Evolutionary conservation across 2,113 vertebrate species (phyloP).

Genomic region (Phaethon lepturus): DNA sequence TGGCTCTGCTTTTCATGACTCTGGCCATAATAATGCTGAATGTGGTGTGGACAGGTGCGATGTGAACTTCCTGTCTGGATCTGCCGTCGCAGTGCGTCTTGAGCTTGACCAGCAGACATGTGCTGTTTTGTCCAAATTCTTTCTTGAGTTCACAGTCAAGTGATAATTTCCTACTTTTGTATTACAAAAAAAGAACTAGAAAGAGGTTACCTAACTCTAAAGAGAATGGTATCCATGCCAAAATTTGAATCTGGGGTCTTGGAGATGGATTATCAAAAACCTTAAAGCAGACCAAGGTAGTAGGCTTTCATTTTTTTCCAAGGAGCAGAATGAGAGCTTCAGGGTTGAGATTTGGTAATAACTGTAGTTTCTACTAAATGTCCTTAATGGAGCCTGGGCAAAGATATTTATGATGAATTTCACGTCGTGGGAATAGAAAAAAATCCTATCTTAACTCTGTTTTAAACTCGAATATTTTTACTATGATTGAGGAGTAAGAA

Average conservation of each 20-base stretch:
- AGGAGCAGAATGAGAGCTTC: background rate
- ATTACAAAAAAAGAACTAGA: background rate
- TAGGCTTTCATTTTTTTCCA: background rate
- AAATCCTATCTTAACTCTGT: background rate
- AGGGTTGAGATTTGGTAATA: background rate
- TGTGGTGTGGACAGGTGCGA: background rate
- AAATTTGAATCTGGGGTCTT: background rate
- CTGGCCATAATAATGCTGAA: background rate
- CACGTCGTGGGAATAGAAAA: background rate
- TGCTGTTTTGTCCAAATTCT: background rate
- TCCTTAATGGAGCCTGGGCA: background rate
- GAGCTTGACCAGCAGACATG: background rate
- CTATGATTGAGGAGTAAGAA: background rate
- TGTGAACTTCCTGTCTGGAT: background rate
- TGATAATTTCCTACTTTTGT: background rate
- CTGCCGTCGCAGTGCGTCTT: background rate
- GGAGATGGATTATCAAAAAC: background rate
- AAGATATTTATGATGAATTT: conserved; percentile 18
- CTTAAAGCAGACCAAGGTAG: background rate
- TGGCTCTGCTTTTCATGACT: conserved; percentile 1
- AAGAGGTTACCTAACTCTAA: background rate
- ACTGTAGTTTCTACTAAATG: conserved; percentile 1
- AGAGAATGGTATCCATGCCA: background rate
- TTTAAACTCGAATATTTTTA: background rate
- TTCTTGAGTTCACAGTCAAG: background rate